A percentile compares a stretch with the other conserved stretches of the same genome.
Conservation (phyloP, 2,888 invertebrate genomes). For the Dione vanillae region DNA sequence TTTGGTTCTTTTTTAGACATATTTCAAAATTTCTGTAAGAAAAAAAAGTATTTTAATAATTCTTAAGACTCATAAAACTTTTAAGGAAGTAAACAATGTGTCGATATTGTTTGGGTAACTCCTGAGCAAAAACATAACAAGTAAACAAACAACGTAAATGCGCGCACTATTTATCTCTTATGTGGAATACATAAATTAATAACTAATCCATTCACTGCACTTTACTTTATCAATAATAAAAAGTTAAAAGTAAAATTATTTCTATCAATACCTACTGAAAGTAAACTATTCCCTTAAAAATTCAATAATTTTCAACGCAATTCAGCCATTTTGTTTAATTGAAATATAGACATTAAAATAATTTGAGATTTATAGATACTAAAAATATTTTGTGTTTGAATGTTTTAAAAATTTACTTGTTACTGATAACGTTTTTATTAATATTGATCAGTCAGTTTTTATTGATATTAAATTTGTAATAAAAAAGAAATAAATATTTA, state of each 20-base stretch:
- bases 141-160: slow-evolving; percentile 81
- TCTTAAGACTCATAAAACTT: not conserved
- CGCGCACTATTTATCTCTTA: slow-evolving; percentile 54
- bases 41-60: slow-evolving; percentile 27
- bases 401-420: not conserved
- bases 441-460: no score
- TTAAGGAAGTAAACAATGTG: slow-evolving; percentile 21
- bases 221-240: not conserved
- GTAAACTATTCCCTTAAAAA: slow-evolving; percentile 41
- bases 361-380: slow-evolving; percentile 21
- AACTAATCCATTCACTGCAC: slow-evolving; percentile 11
- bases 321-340: slow-evolving; percentile 51
- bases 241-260: not conserved
- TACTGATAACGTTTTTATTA: no score
- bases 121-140: slow-evolving; percentile 48
- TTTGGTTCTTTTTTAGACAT: slow-evolving; percentile 81
- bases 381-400: not conserved
- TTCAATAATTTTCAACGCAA: slow-evolving; percentile 45
- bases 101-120: slow-evolving; percentile 35
- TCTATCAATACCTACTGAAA: slow-evolving; percentile 34
- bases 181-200: slow-evolving; percentile 44
- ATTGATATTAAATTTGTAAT: no score
- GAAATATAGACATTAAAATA: slow-evolving; percentile 35
- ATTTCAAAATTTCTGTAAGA: slow-evolving; percentile 55
- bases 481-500: no score